A percentile compares a stretch with the other conserved stretches of the same genome.
Evolutionary conservation across 2,888 invertebrate genomes (phyloP).

Genomic region (Lasioglossum malachurum): DNA sequence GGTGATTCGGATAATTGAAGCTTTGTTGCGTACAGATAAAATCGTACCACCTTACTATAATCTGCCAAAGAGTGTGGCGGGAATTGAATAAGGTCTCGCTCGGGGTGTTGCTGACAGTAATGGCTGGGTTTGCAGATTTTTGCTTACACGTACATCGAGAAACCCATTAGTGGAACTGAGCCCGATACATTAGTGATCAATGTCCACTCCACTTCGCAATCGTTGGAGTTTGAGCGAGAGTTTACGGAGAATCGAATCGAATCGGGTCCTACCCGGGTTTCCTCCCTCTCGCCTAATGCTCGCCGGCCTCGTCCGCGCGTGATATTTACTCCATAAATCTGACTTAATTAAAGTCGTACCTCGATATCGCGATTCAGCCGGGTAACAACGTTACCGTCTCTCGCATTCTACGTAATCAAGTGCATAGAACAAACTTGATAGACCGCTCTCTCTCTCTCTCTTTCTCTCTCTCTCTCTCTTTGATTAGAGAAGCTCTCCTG

Average conservation of each 20-base stretch:
- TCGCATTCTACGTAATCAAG: constrained; percentile 66
- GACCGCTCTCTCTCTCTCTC: constrained; percentile 37
- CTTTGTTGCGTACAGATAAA: neutral
- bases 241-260: constrained; percentile 54
- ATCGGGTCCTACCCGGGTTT: neutral
- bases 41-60: neutral
- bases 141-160: neutral
- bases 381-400: constrained; percentile 65
- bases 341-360: constrained; percentile 65
- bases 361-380: constrained; percentile 63
- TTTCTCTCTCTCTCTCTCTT: constrained; percentile 1
- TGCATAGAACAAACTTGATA: constrained; percentile 53
- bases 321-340: constrained; percentile 59
- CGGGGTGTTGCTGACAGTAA: neutral
- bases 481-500: constrained; percentile 59
- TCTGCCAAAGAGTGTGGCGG: neutral
- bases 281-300: neutral
- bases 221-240: constrained; percentile 37
- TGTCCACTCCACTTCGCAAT: constrained; percentile 40
- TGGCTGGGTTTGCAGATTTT: neutral
- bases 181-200: constrained; percentile 37
- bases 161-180: neutral
- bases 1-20: no score
- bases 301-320: constrained; percentile 24
- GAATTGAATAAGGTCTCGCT: neutral